Percentiles rank a stretch among this genome's conserved stretches.
Evolutionary conservation across 2,113 vertebrate genomes (phyloP).

Genomic region (Plotosus lineatus): DNA sequence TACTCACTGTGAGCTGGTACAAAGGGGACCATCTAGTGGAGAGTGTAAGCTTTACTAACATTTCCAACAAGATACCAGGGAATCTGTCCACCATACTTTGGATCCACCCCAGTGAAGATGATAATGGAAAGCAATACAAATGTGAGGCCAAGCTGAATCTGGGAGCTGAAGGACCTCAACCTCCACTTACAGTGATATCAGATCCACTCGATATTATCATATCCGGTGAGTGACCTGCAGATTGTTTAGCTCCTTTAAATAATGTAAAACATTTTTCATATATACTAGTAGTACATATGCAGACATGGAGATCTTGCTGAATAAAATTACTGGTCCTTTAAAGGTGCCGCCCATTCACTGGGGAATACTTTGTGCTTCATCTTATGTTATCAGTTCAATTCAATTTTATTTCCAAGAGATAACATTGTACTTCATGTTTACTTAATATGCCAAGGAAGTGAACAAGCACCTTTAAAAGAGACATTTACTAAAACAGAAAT

Average conservation of each 20-base stretch:
- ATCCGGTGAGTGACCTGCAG: conserved; percentile 55
- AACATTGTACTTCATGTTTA: no score
- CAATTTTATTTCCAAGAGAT: no score
- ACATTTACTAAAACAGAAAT: no score
- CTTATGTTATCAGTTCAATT: no score
- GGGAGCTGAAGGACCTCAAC: conserved; percentile 36
- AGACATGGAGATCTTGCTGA: background rate
- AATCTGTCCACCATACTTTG: background rate
- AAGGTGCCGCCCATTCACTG: no score
- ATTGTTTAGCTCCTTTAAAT: background rate
- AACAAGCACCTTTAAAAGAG: no score
- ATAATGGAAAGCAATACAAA: conserved; percentile 52
- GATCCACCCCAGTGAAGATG: background rate
- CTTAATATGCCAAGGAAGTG: no score
- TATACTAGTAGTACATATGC: background rate
- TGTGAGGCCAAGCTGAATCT: conserved; percentile 60
- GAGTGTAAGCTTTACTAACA: background rate
- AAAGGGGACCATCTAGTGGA: background rate
- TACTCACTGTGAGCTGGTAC: conserved; percentile 59
- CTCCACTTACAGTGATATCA: conserved; percentile 27
- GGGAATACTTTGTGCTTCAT: no score
- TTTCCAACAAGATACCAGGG: background rate
- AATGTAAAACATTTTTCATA: background rate
- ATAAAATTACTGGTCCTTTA: background rate
- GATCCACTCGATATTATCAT: conserved; percentile 37